A percentile compares a stretch with the other conserved stretches of the same genome.
These are phyloP conservation scores for Porites divaricata DNA, from an alignment of 92 coral and sea anemone genomes.

Conservation along the genomic window DNA sequence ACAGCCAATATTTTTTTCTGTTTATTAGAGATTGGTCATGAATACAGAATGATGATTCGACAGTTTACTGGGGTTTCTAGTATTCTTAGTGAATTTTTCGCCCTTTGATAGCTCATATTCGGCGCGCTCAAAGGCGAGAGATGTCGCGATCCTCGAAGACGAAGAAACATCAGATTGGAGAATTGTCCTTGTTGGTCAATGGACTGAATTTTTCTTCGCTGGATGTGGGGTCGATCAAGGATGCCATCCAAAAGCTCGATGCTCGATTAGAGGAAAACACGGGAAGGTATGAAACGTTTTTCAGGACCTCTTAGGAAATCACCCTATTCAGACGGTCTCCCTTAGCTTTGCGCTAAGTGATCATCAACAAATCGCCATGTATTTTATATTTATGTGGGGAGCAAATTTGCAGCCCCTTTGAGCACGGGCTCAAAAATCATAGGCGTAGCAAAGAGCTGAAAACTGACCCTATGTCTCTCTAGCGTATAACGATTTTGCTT, in stretches of 20 bases:
- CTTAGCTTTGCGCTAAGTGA: too few species aligned
- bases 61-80: background rate
- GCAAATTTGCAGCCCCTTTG: too few species aligned
- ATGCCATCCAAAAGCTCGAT: conserved; percentile 61
- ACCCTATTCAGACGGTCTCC: too few species aligned
- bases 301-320: too few species aligned
- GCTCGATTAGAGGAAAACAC: conserved; percentile 68
- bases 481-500: too few species aligned
- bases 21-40: background rate
- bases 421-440: too few species aligned
- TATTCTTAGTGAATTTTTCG: background rate
- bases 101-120: background rate
- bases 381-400: too few species aligned
- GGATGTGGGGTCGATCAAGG: conserved; percentile 61
- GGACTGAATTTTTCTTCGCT: conserved; percentile 62
- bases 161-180: conserved; percentile 45
- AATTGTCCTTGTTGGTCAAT: conserved; percentile 56
- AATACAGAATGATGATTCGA: background rate
- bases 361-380: too few species aligned
- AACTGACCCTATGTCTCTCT: too few species aligned
- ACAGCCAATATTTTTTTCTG: background rate
- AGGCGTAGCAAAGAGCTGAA: too few species aligned
- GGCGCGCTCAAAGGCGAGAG: background rate
- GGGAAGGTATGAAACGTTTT: conserved; percentile 38
- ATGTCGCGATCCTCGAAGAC: conserved; percentile 27